These are phyloP conservation scores for Meliscaeva auricollis DNA, from an alignment of 2,888 invertebrate species.

Conservation along the genomic window DNA sequence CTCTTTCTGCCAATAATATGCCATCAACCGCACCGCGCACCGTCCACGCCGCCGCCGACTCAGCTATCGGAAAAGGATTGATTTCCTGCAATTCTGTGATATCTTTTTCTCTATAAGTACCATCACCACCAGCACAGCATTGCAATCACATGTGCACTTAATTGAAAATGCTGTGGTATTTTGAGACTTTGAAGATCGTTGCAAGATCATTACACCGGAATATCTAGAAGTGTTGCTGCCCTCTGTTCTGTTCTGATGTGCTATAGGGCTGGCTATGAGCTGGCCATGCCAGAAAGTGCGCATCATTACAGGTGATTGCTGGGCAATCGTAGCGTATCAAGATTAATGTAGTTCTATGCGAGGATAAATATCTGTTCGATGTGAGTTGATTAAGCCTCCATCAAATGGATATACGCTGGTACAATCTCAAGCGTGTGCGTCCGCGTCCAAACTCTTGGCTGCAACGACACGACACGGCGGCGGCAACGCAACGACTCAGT, in stretches of 20 bases:
- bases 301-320: slow-evolving; percentile 69
- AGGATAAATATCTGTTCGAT: slow-evolving; percentile 73
- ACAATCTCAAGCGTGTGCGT: background rate
- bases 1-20: background rate
- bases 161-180: slow-evolving; percentile 59
- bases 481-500: background rate
- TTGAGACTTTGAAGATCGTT: slow-evolving; percentile 62
- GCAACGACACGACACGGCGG: no score
- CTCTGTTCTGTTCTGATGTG: background rate
- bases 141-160: slow-evolving; percentile 51
- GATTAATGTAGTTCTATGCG: slow-evolving; percentile 73
- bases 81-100: slow-evolving; percentile 44
- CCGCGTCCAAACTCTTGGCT: no score
- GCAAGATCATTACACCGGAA: slow-evolving; percentile 53
- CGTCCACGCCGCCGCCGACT: background rate
- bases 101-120: slow-evolving; percentile 25
- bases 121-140: background rate
- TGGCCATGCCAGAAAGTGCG: background rate
- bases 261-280: background rate
- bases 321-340: slow-evolving; percentile 58
- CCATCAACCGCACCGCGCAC: background rate
- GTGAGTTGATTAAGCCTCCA: slow-evolving; percentile 73
- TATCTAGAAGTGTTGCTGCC: slow-evolving; percentile 45
- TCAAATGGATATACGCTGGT: slow-evolving; percentile 30
- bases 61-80: slow-evolving; percentile 27